phyloP scores from a whole-genome alignment of 2,113 vertebrate species.

The Lophotis ruficrista region DNA sequence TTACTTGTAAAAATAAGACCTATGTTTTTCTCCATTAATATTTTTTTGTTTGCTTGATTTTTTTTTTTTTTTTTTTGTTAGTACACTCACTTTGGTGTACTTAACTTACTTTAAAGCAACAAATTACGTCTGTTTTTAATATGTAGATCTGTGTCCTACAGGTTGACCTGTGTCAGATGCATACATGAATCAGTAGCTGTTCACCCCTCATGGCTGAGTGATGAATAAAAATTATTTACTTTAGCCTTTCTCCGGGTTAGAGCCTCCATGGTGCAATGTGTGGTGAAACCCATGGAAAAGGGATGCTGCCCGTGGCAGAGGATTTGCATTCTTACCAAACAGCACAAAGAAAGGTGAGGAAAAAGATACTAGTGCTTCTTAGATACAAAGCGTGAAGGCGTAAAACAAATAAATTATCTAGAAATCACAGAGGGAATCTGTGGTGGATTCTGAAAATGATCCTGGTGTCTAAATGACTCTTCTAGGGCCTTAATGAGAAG shows the following conservation, averaged over 20 bases:
- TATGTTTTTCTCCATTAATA: accelerated
- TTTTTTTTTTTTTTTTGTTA: neutral
- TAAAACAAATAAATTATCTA: neutral
- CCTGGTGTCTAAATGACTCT: neutral
- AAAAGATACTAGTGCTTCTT: neutral
- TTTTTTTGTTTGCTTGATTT: neutral
- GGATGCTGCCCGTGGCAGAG: neutral
- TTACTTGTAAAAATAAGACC: neutral
- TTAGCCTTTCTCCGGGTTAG: neutral
- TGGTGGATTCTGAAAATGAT: neutral
- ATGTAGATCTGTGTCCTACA: neutral
- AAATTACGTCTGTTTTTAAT: neutral
- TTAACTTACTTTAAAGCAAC: neutral
- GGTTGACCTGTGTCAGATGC: neutral
- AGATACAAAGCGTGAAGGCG: neutral
- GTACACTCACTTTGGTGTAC: neutral
- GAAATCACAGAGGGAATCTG: neutral
- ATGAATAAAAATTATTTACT: neutral
- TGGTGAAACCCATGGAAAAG: neutral
- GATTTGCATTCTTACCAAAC: neutral
- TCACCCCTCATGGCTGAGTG: neutral
- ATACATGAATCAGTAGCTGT: neutral
- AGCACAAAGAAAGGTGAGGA: neutral
- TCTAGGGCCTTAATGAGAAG: neutral
- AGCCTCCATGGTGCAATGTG: neutral